phyloP scores from a whole-genome alignment of 2,888 invertebrate genomes.

The Balanococcus diminutus region DNA sequence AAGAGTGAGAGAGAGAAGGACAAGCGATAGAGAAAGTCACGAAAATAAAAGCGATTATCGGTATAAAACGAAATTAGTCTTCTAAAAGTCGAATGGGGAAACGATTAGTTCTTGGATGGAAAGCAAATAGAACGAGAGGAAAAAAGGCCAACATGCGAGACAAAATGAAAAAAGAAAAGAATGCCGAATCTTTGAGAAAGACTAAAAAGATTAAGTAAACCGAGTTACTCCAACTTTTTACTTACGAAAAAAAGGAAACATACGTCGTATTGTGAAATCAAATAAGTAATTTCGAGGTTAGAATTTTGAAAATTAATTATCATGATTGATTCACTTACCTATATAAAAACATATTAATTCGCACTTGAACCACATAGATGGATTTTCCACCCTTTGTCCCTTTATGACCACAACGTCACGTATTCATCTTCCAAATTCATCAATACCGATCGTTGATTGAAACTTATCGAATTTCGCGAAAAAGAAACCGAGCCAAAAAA shows the following conservation, averaged over 20 bases:
- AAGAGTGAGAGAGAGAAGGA: neutral
- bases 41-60: constrained; percentile 39
- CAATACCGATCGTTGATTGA: neutral
- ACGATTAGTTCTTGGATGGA: constrained; percentile 29
- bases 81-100: constrained; percentile 36
- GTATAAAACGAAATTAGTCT: constrained; percentile 40
- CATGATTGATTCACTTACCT: neutral
- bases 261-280: neutral
- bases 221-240: neutral
- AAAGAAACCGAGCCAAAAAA: neutral
- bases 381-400: too few relatives aligned
- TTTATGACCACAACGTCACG: neutral
- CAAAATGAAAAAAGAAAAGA: neutral
- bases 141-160: neutral
- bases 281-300: neutral
- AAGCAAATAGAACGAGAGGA: constrained; percentile 12
- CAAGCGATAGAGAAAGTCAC: constrained; percentile 18
- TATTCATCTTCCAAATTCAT: neutral
- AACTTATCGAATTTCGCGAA: neutral
- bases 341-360: too few relatives aligned
- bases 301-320: neutral
- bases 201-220: neutral
- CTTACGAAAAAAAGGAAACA: neutral
- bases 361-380: too few relatives aligned
- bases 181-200: neutral